A percentile compares a stretch with the other conserved stretches of the same genome.
Evolutionary conservation across 2,797 vertebrate genomes (phyloP).

Genomic region (Sebastes steindachneri): DNA sequence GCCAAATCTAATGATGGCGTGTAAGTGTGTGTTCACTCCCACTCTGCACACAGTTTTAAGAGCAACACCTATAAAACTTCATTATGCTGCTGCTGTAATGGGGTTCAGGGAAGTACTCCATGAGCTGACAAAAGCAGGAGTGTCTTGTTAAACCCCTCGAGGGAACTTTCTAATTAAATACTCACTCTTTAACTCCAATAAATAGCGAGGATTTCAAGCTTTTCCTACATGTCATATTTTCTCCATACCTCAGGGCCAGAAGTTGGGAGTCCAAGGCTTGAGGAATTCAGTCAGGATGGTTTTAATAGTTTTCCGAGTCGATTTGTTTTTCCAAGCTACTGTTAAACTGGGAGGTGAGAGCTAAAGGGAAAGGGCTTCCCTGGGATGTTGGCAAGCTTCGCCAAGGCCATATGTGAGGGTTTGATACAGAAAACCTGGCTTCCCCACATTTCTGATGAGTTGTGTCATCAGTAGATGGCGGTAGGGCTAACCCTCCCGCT

Average conservation of each 20-base stretch:
- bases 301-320: conserved; percentile 82
- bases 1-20: conserved; percentile 77
- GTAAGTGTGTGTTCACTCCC: conserved; percentile 70
- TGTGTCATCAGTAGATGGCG: conserved; percentile 57
- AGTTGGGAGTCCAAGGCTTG: conserved; percentile 73
- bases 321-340: conserved; percentile 83
- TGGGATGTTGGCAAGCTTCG: conserved; percentile 74
- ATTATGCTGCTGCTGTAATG: conserved; percentile 80
- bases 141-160: conserved; percentile 75
- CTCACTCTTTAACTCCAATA: conserved; percentile 68
- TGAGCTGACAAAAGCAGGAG: conserved; percentile 77
- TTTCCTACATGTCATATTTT: conserved; percentile 83
- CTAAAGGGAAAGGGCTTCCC: conserved; percentile 77
- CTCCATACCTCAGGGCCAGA: conserved; percentile 79
- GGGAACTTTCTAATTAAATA: conserved; percentile 81
- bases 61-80: conserved; percentile 83
- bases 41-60: conserved; percentile 74
- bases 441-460: conserved; percentile 42
- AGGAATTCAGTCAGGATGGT: conserved; percentile 76
- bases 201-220: conserved; percentile 72
- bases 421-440: conserved; percentile 54
- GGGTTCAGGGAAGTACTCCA: conserved; percentile 77
- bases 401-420: conserved; percentile 63
- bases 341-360: conserved; percentile 69
- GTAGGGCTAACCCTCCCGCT: conserved; percentile 19